Conservation (phyloP, 2,797 vertebrate genomes). For the Poecilia gillii region DNA sequence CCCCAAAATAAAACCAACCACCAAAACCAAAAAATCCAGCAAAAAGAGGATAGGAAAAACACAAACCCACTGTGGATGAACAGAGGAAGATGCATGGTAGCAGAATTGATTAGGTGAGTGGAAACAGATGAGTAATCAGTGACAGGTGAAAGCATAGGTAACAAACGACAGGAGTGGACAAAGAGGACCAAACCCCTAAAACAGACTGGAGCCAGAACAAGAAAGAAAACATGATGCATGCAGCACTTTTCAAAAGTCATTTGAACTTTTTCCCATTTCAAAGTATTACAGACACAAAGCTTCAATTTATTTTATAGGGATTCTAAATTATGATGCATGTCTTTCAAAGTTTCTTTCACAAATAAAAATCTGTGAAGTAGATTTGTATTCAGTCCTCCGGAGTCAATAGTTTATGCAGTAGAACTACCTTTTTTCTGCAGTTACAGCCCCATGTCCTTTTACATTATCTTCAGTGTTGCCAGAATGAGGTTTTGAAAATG, state of each 20-base stretch:
- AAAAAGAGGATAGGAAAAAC: background rate
- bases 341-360: background rate
- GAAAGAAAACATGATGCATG: background rate
- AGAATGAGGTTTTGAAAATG: too few relatives aligned
- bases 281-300: background rate
- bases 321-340: background rate
- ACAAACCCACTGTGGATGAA: background rate
- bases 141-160: background rate
- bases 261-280: background rate
- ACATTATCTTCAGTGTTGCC: too few relatives aligned
- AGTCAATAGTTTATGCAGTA: background rate
- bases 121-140: background rate
- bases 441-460: background rate
- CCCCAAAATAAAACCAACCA: background rate
- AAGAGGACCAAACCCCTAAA: background rate
- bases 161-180: background rate
- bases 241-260: background rate
- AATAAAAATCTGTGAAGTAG: background rate
- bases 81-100: background rate
- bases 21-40: background rate
- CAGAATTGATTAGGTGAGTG: slow-evolving; percentile 1
- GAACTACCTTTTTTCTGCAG: background rate
- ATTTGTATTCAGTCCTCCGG: background rate
- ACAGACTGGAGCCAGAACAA: background rate
- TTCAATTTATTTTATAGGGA: background rate